Evolutionary conservation across 1,140 invertebrate species (phyloP), one percentile per base, ranked within the genome.

Genomic region (Platyura marginata): DNA sequence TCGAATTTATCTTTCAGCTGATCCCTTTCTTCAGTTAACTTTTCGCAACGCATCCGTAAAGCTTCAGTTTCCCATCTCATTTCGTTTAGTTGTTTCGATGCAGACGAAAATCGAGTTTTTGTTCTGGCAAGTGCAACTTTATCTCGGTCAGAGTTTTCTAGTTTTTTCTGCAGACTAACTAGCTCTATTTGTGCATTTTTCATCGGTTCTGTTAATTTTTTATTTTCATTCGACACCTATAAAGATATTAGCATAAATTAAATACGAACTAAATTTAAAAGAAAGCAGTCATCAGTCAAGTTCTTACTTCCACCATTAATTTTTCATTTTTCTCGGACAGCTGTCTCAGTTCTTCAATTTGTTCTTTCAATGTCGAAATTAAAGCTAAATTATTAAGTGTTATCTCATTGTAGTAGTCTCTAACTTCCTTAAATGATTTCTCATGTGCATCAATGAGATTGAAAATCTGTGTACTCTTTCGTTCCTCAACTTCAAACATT

Each of bases 351-450:
- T 77, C 71, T 54, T 88, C 81, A 61, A 91, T 77, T 73, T 94
- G 81, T 55, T 85, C 80, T 71, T 89, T 88, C 25, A 89, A 62
- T 51, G 73, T 81, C 47, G 77, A 75, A 22, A 90, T 89, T 8
- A 89, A 61, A 40, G 74, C 81, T 44, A 94, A 67, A 61, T 93
- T 94, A 57, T 93, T 93, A 1, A 90, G 60, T 1, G 85, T 89
- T 33, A 94, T 90, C 49, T 93, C 86, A 52, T 91, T 92, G 51
- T 92, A 95, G 65, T 92, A 94, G 57, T 82, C 83, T 62, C 91
- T 93, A 55, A 93, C 79, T 55, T 92, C 82, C 35, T 73, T 70
- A 55, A 91, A 88, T 1, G 82, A 78, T 51, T 77, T 76, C 46
- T 90, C 83, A 55, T 94, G 87, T 49, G 81, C 77, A 46, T 75